A percentile compares a stretch with the other conserved stretches of the same genome.
Evolutionary conservation across 2,888 invertebrate genomes (phyloP).

Genomic region (Lottia gigantea): DNA sequence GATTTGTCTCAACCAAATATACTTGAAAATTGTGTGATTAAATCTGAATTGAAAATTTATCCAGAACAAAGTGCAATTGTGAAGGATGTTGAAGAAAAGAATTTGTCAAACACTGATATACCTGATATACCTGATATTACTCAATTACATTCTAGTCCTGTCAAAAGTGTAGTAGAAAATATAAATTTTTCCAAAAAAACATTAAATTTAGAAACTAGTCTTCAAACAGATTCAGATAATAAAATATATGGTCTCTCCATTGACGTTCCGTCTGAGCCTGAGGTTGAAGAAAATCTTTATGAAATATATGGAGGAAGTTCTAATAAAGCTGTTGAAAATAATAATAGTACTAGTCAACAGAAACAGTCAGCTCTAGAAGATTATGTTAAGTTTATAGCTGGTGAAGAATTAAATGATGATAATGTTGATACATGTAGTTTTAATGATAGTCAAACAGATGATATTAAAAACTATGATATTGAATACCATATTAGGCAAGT

Average conservation of each 20-base stretch:
- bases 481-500: background rate
- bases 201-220: background rate
- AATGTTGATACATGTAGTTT: background rate
- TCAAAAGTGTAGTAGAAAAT: background rate
- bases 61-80: background rate
- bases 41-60: background rate
- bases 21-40: background rate
- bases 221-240: background rate
- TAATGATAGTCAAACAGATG: background rate
- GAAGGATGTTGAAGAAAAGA: background rate
- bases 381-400: slow-evolving; percentile 17
- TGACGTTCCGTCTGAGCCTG: background rate
- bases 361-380: slow-evolving; percentile 11
- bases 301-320: background rate
- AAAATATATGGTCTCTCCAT: background rate
- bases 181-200: background rate
- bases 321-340: background rate
- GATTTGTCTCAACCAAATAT: background rate
- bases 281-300: slow-evolving; percentile 12
- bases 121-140: background rate
- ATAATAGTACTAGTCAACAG: slow-evolving; percentile 8
- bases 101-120: background rate
- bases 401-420: slow-evolving; percentile 14
- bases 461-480: background rate
- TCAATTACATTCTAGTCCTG: background rate